Conservation (phyloP, 2,888 invertebrate species). For the Perizoma affinitatum region DNA sequence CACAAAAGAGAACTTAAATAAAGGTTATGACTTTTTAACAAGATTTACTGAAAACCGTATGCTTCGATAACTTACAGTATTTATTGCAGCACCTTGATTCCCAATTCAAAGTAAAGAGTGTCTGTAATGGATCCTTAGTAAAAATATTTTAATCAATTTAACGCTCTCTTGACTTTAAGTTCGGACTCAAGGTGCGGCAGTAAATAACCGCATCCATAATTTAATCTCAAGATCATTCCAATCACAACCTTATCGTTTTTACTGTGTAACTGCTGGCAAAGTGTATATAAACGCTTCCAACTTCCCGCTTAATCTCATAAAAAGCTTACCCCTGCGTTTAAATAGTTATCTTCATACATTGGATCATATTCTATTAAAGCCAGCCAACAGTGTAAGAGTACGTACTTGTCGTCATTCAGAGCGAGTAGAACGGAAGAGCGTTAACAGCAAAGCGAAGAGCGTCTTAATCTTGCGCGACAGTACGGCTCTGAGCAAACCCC, state of each 20-base stretch:
- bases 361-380: slow-evolving; percentile 52
- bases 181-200: too few relatives aligned
- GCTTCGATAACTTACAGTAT: too few relatives aligned
- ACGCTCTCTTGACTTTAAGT: too few relatives aligned
- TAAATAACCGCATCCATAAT: too few relatives aligned
- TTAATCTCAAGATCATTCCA: too few relatives aligned
- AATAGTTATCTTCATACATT: slow-evolving; percentile 33
- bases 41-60: too few relatives aligned
- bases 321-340: slow-evolving; percentile 25
- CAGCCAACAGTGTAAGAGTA: slow-evolving; percentile 52
- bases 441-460: slow-evolving; percentile 73
- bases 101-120: too few relatives aligned
- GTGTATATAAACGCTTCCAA: slow-evolving; percentile 9
- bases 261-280: neutral
- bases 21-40: too few relatives aligned
- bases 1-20: too few relatives aligned
- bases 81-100: too few relatives aligned
- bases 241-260: neutral
- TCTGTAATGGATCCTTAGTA: too few relatives aligned
- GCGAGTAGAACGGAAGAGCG: slow-evolving; percentile 65
- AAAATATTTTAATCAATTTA: too few relatives aligned
- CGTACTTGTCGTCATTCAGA: slow-evolving; percentile 61
- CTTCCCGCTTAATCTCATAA: slow-evolving; percentile 14
- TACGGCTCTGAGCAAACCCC: slow-evolving; percentile 70
- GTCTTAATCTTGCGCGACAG: slow-evolving; percentile 79